Evolutionary conservation across 1,140 invertebrate species (phyloP).

Genomic region (Danaus melanippus): DNA sequence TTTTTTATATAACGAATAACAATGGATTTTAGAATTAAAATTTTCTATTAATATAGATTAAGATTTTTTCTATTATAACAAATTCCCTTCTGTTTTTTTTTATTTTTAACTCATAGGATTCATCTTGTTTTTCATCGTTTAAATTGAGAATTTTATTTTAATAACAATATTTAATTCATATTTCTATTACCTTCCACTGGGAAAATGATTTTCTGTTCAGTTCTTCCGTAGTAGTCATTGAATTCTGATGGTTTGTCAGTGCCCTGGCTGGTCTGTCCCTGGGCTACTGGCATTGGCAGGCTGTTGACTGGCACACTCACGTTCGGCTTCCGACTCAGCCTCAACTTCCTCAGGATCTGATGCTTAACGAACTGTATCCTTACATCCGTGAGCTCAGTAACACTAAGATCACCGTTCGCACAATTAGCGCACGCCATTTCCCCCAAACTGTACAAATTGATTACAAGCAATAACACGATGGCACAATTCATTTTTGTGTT

Average conservation of each 20-base stretch:
- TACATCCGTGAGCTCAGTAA: conserved; percentile 61
- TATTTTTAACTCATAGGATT: no score
- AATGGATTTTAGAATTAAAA: no score
- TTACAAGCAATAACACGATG: conserved; percentile 7
- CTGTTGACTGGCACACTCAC: conserved; percentile 69
- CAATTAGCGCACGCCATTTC: conserved; percentile 51
- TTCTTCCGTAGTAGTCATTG: conserved; percentile 85
- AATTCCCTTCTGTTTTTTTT: no score
- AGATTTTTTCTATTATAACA: no score
- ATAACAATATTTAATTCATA: no score
- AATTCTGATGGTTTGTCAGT: conserved; percentile 67
- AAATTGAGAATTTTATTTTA: no score
- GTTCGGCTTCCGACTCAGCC: conserved; percentile 79
- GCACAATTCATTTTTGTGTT: no score
- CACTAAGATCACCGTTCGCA: conserved; percentile 43
- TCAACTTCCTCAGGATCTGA: conserved; percentile 84
- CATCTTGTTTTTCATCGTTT: no score
- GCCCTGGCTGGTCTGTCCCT: conserved; percentile 71
- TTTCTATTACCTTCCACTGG: conserved; percentile 80
- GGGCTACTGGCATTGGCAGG: conserved; percentile 79
- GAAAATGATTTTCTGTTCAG: conserved; percentile 84
- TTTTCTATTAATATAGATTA: no score
- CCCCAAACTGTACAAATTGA: conserved; percentile 33
- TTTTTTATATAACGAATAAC: no score
- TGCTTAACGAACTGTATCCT: conserved; percentile 85